phyloP scores from a whole-genome alignment of 2,888 invertebrate genomes.

The Meta bourneti region DNA sequence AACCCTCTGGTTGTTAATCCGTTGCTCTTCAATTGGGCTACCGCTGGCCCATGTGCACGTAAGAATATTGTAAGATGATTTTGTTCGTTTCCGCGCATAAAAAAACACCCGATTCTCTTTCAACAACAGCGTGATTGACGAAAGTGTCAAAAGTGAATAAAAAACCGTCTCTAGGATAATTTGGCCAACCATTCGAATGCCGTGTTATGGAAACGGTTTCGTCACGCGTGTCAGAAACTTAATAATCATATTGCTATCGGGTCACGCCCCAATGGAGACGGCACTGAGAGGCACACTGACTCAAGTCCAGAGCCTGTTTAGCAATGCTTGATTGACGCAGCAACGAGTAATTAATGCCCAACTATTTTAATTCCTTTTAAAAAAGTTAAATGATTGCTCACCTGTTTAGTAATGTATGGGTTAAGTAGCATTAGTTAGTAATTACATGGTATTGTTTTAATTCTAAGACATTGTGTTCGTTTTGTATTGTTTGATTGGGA shows the following conservation, averaged over 20 bases:
- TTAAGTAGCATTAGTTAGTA: not conserved
- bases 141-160: constrained; percentile 20
- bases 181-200: not conserved
- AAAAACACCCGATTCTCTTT: not conserved
- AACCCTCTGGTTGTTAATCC: no score
- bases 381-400: not conserved
- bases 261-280: constrained; percentile 19
- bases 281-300: not conserved
- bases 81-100: no score
- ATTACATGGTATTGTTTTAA: no score
- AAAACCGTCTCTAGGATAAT: not conserved
- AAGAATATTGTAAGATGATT: no score
- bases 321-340: not conserved
- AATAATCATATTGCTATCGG: constrained; percentile 22
- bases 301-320: not conserved
- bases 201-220: constrained; percentile 7
- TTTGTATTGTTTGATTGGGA: no score
- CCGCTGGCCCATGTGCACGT: no score
- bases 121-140: not conserved
- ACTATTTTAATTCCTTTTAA: not conserved
- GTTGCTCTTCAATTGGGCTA: no score
- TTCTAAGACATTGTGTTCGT: no score
- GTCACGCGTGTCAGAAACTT: constrained; percentile 32
- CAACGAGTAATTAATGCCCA: not conserved
- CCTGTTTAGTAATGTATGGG: not conserved